phyloP scores from a whole-genome alignment of 2,797 vertebrate species.

The Tarsius wallacei region DNA sequence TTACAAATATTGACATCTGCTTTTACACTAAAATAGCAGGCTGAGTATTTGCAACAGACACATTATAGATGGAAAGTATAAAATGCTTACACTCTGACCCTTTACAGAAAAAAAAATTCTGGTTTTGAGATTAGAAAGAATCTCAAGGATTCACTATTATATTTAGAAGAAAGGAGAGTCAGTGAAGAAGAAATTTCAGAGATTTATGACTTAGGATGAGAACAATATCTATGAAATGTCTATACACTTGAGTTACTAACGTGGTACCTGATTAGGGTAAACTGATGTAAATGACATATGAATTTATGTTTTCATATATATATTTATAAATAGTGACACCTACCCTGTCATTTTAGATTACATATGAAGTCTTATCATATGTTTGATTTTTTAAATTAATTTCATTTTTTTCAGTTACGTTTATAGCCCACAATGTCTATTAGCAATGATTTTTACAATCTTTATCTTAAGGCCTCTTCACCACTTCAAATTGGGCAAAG shows the following conservation, averaged over 20 bases:
- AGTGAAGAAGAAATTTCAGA: background rate
- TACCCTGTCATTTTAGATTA: background rate
- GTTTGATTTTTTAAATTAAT: background rate
- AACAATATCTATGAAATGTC: background rate
- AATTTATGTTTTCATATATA: background rate
- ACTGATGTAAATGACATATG: background rate
- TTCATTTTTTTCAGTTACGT: constrained; percentile 17
- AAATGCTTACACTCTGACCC: constrained; percentile 39
- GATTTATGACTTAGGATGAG: background rate
- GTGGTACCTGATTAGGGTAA: background rate
- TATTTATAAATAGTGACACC: background rate
- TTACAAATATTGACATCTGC: constrained; percentile 50
- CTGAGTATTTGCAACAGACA: background rate
- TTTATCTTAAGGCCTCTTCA: background rate
- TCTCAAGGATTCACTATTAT: constrained; percentile 4
- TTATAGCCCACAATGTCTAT: background rate
- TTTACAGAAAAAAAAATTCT: constrained; percentile 26
- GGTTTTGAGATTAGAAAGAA: background rate
- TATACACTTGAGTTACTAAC: background rate
- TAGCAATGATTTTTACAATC: background rate
- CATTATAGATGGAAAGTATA: constrained; percentile 7
- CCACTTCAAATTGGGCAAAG: background rate
- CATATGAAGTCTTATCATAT: background rate
- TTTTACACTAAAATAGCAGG: background rate
- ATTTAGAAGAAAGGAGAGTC: constrained; percentile 7